These are phyloP conservation scores for Euclidia mi DNA, from an alignment of 2,888 invertebrate genomes.

Conservation along the genomic window DNA sequence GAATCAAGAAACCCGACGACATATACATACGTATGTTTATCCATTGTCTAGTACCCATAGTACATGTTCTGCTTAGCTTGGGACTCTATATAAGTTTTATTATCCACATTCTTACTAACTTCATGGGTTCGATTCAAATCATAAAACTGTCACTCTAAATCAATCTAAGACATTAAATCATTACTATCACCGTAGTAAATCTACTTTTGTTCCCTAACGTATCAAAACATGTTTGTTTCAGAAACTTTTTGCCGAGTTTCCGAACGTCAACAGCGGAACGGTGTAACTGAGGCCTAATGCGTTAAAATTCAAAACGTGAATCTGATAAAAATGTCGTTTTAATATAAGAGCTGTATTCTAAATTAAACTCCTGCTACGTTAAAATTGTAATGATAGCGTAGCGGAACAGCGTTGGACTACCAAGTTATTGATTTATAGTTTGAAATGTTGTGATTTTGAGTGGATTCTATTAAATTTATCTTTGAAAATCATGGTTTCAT, in stretches of 20 bases:
- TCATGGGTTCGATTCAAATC: constrained; percentile 27
- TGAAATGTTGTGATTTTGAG: too few relatives aligned
- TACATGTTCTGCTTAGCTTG: too few relatives aligned
- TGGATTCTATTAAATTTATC: too few relatives aligned
- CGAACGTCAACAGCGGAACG: constrained; percentile 1
- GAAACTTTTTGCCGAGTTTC: constrained; percentile 26
- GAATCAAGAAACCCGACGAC: too few relatives aligned
- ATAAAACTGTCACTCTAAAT: constrained; percentile 44
- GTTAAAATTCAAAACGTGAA: constrained; percentile 47
- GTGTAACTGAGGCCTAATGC: constrained; percentile 12
- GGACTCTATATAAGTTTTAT: too few relatives aligned
- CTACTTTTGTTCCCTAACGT: constrained; percentile 41
- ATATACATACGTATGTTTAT: too few relatives aligned
- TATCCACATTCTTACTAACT: constrained; percentile 1
- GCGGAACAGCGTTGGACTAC: background rate
- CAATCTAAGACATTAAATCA: constrained; percentile 42
- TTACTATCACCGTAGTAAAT: constrained; percentile 49
- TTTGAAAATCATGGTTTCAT: too few relatives aligned
- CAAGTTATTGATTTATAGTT: background rate
- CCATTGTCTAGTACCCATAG: too few relatives aligned
- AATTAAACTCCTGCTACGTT: constrained; percentile 25
- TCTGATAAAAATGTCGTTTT: constrained; percentile 22
- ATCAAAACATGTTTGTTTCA: constrained; percentile 55
- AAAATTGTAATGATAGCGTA: background rate
- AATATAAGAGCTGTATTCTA: constrained; percentile 23